Percentiles rank a stretch among this genome's conserved stretches.
Evolutionary conservation across 2,797 vertebrate genomes (phyloP).

Genomic region (Lagocephalus sceleratus): DNA sequence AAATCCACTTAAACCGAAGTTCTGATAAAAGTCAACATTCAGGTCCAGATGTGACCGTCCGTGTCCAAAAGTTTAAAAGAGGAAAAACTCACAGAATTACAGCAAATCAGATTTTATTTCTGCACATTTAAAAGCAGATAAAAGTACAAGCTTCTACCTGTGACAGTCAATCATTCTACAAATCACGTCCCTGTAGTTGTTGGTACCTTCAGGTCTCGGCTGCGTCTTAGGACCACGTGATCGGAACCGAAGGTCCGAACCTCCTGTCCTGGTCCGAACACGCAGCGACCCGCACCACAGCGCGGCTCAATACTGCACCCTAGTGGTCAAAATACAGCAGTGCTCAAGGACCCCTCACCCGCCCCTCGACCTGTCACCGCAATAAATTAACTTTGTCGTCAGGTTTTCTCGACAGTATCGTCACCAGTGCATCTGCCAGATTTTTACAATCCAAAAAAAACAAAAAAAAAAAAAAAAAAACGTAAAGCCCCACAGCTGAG

Average conservation of each 20-base stretch:
- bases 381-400: constrained; percentile 53
- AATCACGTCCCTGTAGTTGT: constrained; percentile 1
- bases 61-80: not conserved
- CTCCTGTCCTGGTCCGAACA: not conserved
- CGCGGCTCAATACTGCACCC: constrained; percentile 10
- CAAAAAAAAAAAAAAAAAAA: not conserved
- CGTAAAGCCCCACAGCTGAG: not conserved
- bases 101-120: constrained; percentile 63
- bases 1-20: no score
- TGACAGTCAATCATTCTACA: constrained; percentile 13
- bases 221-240: not conserved
- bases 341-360: constrained; percentile 9
- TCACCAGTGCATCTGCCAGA: constrained; percentile 58
- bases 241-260: not conserved
- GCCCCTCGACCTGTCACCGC: not conserved
- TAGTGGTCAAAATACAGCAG: constrained; percentile 39
- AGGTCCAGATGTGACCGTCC: no score
- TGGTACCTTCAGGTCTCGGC: not conserved
- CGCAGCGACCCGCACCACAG: not conserved
- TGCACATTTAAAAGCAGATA: constrained; percentile 60
- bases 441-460: constrained; percentile 2
- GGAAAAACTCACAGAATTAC: not conserved
- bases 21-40: no score
- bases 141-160: constrained; percentile 19
- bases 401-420: constrained; percentile 31